Evolutionary conservation across 2,888 invertebrate genomes (phyloP), one percentile per base, ranked within the genome.

Genomic region (Norana najaformis): DNA sequence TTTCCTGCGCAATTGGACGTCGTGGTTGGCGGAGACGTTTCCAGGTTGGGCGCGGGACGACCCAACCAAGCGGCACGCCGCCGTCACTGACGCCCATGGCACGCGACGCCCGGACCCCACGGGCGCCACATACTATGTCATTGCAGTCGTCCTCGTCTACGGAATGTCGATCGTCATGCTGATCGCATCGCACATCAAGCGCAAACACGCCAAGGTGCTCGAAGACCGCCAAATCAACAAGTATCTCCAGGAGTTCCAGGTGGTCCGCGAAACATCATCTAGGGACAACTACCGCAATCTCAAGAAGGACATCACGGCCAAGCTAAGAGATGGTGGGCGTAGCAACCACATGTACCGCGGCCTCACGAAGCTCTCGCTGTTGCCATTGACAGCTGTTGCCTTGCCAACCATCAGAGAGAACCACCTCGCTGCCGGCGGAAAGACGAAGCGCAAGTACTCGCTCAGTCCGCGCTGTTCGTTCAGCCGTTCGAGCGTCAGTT

Each of bases 151-250:
- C 36, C 91, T 94, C 83, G 94, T 94, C 53, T 94, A 94, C 91
- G 94, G 94, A 5, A 92, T 94, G 88, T 94, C 94, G 14, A 94
- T 94, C 39, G 94, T 94, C 18, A 93, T 94, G 93, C 94, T 94
- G 93, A 94, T 94, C 37, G 94, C 94, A 16, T 94, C 94, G 20
- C 94, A 94, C 92, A 94, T 94, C 89, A 93, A 94, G 39, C 91
- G 92, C 5, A 91, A 92, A 30, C 92, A 92, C 82, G 90, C 91
- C 18, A 92, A 92, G 90, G 88, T 91, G 20, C 82, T 91, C 39
- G 92, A 92, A 90, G 92, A 92, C 83, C 89, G 91, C 37, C 92
- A 92, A 89, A 92, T 92, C 41, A 88, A 92, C 90, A 92, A 92
- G 89, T 92, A 92, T 89, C 90, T 92, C 83, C 92, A 91, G 89